Evolutionary conservation across 1,140 invertebrate species (phyloP).

Genomic region (Dysdera silvatica): DNA sequence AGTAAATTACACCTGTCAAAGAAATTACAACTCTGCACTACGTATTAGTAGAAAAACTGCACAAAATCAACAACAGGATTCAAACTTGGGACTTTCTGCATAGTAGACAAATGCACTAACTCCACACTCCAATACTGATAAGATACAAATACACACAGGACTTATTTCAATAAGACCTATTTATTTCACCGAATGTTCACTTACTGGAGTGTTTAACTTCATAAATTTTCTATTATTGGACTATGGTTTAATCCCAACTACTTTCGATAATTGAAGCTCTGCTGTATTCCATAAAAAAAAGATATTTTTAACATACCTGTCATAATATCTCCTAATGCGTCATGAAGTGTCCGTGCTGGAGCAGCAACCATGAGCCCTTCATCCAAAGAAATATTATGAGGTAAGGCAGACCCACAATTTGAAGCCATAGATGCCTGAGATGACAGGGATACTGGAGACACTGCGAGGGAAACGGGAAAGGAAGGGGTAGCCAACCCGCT

Average conservation of each 20-base stretch:
- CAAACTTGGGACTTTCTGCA: no score
- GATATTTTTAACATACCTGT: slow-evolving; percentile 14
- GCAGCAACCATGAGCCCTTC: slow-evolving; percentile 34
- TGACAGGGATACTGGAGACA: slow-evolving; percentile 23
- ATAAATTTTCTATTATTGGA: not conserved
- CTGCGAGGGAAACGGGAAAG: slow-evolving; percentile 31
- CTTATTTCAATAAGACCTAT: no score
- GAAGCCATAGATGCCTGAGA: slow-evolving; percentile 9
- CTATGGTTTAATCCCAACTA: not conserved
- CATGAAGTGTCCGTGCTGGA: slow-evolving; percentile 32
- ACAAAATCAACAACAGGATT: no score
- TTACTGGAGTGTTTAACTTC: no score
- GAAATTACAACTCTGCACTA: no score
- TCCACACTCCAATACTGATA: no score
- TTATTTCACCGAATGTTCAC: no score
- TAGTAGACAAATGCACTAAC: no score
- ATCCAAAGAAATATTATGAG: slow-evolving; percentile 21
- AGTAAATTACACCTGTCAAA: no score
- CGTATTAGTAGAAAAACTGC: no score
- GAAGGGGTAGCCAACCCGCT: slow-evolving; percentile 27
- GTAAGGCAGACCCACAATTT: slow-evolving; percentile 19
- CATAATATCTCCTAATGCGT: slow-evolving; percentile 31
- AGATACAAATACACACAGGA: no score
- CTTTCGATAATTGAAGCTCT: not conserved
- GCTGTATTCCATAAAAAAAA: not conserved